These are phyloP conservation scores for Trematomus loennbergii DNA, from an alignment of 2,113 vertebrate species.

Conservation along the genomic window DNA sequence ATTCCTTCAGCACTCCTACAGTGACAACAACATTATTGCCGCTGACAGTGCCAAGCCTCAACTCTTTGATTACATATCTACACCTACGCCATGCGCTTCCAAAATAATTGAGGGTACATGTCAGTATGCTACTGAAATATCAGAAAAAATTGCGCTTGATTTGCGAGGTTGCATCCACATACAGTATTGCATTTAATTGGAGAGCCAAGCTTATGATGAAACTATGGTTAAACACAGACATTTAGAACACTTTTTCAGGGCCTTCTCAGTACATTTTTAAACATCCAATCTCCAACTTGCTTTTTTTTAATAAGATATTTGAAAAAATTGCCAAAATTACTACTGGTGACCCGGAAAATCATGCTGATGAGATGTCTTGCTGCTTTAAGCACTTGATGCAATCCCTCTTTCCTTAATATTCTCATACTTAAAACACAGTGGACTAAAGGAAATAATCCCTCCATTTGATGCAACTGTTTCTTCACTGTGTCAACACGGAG, in stretches of 20 bases:
- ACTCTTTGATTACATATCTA: slow-evolving; percentile 14
- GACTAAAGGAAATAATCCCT: neutral
- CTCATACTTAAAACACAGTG: neutral
- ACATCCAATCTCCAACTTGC: neutral
- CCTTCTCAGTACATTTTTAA: neutral
- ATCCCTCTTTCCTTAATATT: neutral
- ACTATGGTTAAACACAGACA: neutral
- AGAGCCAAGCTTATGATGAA: neutral
- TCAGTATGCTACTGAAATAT: slow-evolving; percentile 4
- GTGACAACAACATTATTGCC: slow-evolving; percentile 25
- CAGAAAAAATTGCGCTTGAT: neutral
- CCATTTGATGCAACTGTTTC: neutral
- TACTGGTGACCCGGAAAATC: neutral
- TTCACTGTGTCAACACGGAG: neutral
- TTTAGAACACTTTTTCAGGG: neutral
- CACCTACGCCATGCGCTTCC: neutral
- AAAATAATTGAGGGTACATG: neutral
- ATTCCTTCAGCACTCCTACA: slow-evolving; percentile 28
- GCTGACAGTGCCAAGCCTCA: slow-evolving; percentile 14
- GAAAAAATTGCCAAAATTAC: neutral
- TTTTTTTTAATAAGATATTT: neutral
- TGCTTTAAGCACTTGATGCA: neutral
- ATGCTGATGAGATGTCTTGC: too few relatives aligned
- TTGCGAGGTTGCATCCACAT: neutral
- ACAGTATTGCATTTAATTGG: neutral